Evolutionary conservation across 2,113 vertebrate genomes (phyloP).

Genomic region (Urocolius indicus): DNA sequence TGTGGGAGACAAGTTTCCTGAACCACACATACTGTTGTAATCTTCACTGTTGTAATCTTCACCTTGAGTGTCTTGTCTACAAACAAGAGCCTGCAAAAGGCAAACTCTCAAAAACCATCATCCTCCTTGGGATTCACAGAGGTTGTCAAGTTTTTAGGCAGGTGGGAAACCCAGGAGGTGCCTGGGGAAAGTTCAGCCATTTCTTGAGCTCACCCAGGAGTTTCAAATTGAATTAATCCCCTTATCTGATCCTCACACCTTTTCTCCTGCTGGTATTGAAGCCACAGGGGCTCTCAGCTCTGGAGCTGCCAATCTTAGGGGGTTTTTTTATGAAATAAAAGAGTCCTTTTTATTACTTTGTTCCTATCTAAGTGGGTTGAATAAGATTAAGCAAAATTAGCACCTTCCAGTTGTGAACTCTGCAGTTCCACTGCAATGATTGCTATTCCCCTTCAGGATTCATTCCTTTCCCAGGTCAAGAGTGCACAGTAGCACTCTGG

Average conservation of each 20-base stretch:
- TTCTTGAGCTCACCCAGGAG: constrained; percentile 7
- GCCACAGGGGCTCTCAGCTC: not conserved
- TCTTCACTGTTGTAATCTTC: no score
- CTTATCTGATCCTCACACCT: constrained; percentile 16
- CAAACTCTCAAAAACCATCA: not conserved
- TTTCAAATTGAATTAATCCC: constrained; percentile 40
- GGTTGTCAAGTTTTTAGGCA: not conserved
- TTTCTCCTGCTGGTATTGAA: not conserved
- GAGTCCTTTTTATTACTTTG: constrained; percentile 14
- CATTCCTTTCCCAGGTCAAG: constrained; percentile 60
- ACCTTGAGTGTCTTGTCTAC: not conserved
- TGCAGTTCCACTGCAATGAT: constrained; percentile 39
- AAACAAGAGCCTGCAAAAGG: not conserved
- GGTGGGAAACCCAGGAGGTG: not conserved
- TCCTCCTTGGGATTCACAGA: not conserved
- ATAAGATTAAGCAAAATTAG: constrained; percentile 51
- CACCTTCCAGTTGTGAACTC: constrained; percentile 57
- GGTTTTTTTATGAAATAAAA: not conserved
- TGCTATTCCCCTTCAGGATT: constrained; percentile 56
- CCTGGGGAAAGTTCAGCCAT: not conserved
- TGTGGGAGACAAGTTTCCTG: not conserved
- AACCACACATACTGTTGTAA: not conserved
- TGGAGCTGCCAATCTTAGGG: constrained; percentile 32
- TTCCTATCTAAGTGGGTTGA: constrained; percentile 11
- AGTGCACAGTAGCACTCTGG: constrained; percentile 33